These are phyloP conservation scores for Drosophila tanythrix DNA, from an alignment of 2,888 invertebrate genomes.

Conservation along the genomic window DNA sequence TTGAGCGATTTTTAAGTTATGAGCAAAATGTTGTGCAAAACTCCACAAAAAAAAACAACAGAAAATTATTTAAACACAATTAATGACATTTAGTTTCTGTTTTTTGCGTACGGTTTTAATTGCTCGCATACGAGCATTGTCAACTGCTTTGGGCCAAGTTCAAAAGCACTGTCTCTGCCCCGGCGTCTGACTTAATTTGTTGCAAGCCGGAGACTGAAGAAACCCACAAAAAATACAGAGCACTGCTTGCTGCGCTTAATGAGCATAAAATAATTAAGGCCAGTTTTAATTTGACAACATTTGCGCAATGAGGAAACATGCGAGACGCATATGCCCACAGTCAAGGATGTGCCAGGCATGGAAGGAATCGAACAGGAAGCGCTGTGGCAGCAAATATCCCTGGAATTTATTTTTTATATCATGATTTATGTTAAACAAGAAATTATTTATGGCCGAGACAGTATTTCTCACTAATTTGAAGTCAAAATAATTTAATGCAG, in stretches of 20 bases:
- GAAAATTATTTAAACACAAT: constrained; percentile 72
- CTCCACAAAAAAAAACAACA: constrained; percentile 16
- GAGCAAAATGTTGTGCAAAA: constrained; percentile 64
- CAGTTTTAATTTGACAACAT: constrained; percentile 73
- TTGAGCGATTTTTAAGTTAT: constrained; percentile 73
- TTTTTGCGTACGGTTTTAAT: constrained; percentile 55
- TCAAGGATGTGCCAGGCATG: constrained; percentile 52
- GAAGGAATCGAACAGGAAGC: constrained; percentile 30
- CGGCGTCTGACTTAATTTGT: constrained; percentile 50
- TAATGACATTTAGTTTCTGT: constrained; percentile 69
- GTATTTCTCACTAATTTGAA: background rate
- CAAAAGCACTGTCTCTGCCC: constrained; percentile 44
- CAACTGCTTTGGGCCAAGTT: constrained; percentile 74
- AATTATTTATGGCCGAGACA: background rate
- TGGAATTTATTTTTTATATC: background rate
- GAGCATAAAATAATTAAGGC: constrained; percentile 80
- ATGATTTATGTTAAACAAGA: background rate
- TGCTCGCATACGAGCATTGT: constrained; percentile 52
- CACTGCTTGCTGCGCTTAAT: constrained; percentile 61
- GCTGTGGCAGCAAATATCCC: background rate
- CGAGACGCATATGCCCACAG: constrained; percentile 2
- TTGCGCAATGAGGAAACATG: constrained; percentile 63
- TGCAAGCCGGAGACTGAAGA: constrained; percentile 26
- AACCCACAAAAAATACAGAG: background rate
- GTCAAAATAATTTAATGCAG: background rate